phyloP scores from a whole-genome alignment of 2,888 invertebrate genomes.

The Cantharis rustica region DNA sequence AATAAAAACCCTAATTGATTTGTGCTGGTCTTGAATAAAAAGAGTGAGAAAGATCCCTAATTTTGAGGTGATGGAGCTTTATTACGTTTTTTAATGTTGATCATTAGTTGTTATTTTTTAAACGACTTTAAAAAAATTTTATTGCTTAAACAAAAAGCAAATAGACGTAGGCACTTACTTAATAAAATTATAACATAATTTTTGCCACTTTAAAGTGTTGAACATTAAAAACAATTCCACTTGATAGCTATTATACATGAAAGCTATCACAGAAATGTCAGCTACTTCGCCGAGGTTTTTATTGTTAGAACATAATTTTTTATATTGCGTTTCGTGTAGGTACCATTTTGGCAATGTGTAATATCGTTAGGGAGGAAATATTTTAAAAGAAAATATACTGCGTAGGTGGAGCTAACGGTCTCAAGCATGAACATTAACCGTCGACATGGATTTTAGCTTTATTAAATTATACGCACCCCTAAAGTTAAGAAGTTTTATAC shows the following conservation, averaged over 20 bases:
- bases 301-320: neutral
- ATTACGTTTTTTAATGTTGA: neutral
- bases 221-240: neutral
- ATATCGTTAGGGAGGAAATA: constrained; percentile 11
- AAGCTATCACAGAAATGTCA: neutral
- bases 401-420: constrained; percentile 8
- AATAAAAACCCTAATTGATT: constrained; percentile 23
- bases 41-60: neutral
- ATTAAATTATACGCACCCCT: constrained; percentile 25
- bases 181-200: neutral
- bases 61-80: neutral
- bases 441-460: constrained; percentile 25
- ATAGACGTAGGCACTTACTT: neutral
- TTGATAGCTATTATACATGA: neutral
- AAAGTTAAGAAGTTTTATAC: constrained; percentile 17
- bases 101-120: neutral
- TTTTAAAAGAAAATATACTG: constrained; percentile 11
- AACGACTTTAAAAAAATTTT: neutral
- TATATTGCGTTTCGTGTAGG: neutral
- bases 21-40: constrained; percentile 5
- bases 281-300: neutral
- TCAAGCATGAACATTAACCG: constrained; percentile 17
- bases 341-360: constrained; percentile 4
- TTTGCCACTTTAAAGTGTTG: neutral
- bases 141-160: neutral